phyloP scores from a whole-genome alignment of 2,888 invertebrate genomes.

The Rhabditoides inermis region DNA sequence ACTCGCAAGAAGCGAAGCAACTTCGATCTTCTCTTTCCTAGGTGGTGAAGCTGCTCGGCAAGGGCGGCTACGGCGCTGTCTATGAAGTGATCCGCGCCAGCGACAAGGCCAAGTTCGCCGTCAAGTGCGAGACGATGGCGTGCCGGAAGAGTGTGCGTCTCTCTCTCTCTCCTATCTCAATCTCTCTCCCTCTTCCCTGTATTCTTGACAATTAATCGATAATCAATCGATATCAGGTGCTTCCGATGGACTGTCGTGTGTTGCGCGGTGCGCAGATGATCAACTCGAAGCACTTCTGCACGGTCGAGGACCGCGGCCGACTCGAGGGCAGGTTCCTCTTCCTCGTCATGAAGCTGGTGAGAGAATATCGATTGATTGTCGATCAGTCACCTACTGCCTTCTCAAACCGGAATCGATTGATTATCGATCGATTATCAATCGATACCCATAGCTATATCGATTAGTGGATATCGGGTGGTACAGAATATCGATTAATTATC shows the following conservation, averaged over 20 bases:
- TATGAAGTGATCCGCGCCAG: constrained; percentile 23
- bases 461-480: neutral
- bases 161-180: too few relatives aligned
- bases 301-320: constrained; percentile 31
- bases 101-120: constrained; percentile 27
- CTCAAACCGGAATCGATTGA: too few relatives aligned
- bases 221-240: constrained; percentile 13
- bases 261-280: constrained; percentile 28
- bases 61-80: constrained; percentile 42
- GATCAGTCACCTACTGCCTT: too few relatives aligned
- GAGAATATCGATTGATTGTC: neutral
- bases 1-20: too few relatives aligned
- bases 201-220: too few relatives aligned
- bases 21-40: constrained; percentile 1
- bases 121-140: constrained; percentile 33
- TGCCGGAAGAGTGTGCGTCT: constrained; percentile 24
- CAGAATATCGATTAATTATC: neutral
- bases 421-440: too few relatives aligned
- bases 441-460: too few relatives aligned
- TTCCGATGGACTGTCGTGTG: constrained; percentile 39
- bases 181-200: too few relatives aligned
- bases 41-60: constrained; percentile 29
- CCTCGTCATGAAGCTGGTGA: constrained; percentile 37
- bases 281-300: constrained; percentile 33
- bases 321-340: constrained; percentile 32